Evolutionary conservation across 2,888 invertebrate genomes (phyloP), one percentile per base, ranked within the genome.

Genomic region (Apamea anceps): DNA sequence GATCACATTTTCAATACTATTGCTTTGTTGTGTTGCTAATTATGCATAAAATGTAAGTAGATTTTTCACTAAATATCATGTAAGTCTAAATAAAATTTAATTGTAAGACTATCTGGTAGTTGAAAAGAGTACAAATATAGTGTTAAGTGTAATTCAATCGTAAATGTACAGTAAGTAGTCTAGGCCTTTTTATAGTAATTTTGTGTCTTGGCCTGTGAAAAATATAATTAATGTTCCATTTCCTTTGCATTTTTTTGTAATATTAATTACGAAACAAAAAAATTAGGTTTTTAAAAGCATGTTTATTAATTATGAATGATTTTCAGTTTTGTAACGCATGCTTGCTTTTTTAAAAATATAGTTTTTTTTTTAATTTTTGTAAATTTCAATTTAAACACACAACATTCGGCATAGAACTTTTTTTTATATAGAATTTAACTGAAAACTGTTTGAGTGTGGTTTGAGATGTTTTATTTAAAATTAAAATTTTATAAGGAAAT

Each of bases 121-220:
- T 83, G 83, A 85, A 87, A 88, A 87, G 72, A 92, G 91, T 92
- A 92, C 92, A 92, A 92, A 92, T 83, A 62, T 89, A 89, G 85
- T 54, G 21, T 76, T 89, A 85, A 85, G 85, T 63, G 48, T 68
- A 78, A 71, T 79, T 79, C 28, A 72, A 77, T 83, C 2, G 25
- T 74, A 75, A 65, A 32, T 73, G 62, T 82, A 60, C 13, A 71
- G 60, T 81, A 45, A 72, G 37, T 78, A 72, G 32, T 37, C 10
- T 37, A 72, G 48, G 62, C 54, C 45, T 25, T n/a, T 60, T 66
- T 54, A 7, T 32, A 42, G 48, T n/a, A 66, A 37, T 37, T 74
- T 60, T 84, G 45, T 15, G 25, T 54, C 2, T 45, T n/a, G 13
- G 28, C 37, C 15, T 82, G 18, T 32, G 7, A 63, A 63, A 67